Conservation (phyloP, 2,888 invertebrate species). For the Allacma fusca region DNA sequence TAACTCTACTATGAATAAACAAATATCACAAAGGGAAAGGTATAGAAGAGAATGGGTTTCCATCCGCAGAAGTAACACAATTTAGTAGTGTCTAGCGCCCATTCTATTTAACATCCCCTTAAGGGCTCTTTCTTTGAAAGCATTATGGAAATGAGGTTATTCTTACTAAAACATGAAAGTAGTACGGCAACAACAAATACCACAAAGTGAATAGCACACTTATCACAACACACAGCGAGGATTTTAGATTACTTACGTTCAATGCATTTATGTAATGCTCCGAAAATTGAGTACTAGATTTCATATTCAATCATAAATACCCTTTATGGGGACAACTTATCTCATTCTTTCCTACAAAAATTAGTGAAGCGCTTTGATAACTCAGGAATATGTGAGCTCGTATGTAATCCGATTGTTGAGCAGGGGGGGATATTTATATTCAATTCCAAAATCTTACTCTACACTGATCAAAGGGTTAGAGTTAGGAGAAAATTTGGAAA, state of each 20-base stretch:
- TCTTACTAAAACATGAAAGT: constrained; percentile 5
- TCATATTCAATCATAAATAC: no score
- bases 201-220: not conserved
- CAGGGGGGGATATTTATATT: no score
- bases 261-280: not conserved
- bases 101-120: constrained; percentile 1
- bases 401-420: no score
- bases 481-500: no score
- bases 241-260: not conserved
- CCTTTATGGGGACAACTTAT: no score
- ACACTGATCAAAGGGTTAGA: no score
- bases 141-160: constrained; percentile 12
- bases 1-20: constrained; percentile 29
- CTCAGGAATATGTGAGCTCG: no score
- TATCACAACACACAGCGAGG: not conserved
- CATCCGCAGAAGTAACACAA: not conserved
- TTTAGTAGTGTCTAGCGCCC: constrained; percentile 10
- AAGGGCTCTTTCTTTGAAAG: not conserved
- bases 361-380: no score
- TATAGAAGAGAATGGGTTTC: not conserved
- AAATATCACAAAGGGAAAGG: constrained; percentile 25
- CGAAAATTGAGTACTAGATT: not conserved
- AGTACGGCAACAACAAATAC: no score
- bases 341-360: no score
- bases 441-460: no score